Conservation (phyloP, 2,797 vertebrate genomes). For the Hyperoplus immaculatus region DNA sequence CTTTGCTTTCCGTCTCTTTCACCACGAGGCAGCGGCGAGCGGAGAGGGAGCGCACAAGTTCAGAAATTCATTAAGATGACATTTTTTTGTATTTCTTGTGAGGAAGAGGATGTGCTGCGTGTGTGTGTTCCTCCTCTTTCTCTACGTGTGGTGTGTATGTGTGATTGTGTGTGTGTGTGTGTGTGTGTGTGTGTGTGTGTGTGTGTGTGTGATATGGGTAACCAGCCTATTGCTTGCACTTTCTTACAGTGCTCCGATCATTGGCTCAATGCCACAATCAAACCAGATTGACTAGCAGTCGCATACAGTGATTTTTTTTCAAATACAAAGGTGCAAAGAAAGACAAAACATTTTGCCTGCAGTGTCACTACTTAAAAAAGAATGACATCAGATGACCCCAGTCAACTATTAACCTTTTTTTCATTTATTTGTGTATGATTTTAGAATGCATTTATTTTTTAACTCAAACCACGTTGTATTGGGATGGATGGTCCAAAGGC, state of each 20-base stretch:
- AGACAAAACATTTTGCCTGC: no score
- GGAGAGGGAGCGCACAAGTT: constrained; percentile 72
- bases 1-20: constrained; percentile 72
- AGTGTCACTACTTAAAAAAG: no score
- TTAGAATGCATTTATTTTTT: no score
- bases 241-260: constrained; percentile 23
- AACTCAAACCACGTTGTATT: no score
- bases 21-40: constrained; percentile 57
- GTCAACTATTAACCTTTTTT: no score
- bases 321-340: no score
- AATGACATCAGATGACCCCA: no score
- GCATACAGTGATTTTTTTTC: constrained; percentile 3
- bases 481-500: no score
- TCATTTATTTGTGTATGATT: no score
- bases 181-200: constrained; percentile 29
- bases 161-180: constrained; percentile 12
- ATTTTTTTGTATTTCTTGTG: constrained; percentile 60
- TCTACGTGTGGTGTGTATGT: background rate
- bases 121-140: no score
- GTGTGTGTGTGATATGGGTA: constrained; percentile 30
- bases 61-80: constrained; percentile 83
- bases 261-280: constrained; percentile 53
- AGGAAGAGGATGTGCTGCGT: constrained; percentile 47
- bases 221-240: constrained; percentile 37
- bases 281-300: constrained; percentile 41